phyloP scores from a whole-genome alignment of 1,140 invertebrate genomes.

The Lucilia sericata region DNA sequence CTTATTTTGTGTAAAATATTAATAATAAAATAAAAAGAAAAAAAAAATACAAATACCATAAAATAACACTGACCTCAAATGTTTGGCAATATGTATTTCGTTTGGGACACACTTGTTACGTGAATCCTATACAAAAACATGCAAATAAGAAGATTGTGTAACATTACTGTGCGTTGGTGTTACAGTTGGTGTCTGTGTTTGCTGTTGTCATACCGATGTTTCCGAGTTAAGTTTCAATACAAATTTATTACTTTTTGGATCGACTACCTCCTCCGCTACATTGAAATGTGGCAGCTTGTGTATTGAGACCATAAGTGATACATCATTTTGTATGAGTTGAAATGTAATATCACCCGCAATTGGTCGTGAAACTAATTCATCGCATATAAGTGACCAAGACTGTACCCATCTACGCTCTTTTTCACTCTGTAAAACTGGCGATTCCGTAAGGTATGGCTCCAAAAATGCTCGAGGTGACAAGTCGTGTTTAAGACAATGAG shows the following conservation, averaged over 20 bases:
- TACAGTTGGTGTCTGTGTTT: slow-evolving; percentile 48
- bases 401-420: slow-evolving; percentile 82
- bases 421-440: slow-evolving; percentile 83
- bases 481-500: slow-evolving; percentile 91
- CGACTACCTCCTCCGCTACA: slow-evolving; percentile 93
- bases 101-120: too few relatives aligned
- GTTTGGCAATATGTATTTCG: slow-evolving; percentile 7
- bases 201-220: slow-evolving; percentile 87
- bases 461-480: slow-evolving; percentile 93
- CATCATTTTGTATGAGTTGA: slow-evolving; percentile 92
- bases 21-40: neutral
- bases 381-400: slow-evolving; percentile 94
- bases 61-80: slow-evolving; percentile 23
- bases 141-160: slow-evolving; percentile 64
- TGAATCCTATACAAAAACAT: slow-evolving; percentile 60
- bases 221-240: slow-evolving; percentile 94
- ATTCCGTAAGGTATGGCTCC: slow-evolving; percentile 85
- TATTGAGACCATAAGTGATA: slow-evolving; percentile 90
- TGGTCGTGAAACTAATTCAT: slow-evolving; percentile 87
- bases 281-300: slow-evolving; percentile 91
- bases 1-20: neutral
- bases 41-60: slow-evolving; percentile 32
- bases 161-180: slow-evolving; percentile 65
- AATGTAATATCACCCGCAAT: slow-evolving; percentile 86
- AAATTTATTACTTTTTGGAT: slow-evolving; percentile 96